Evolutionary conservation across 2,888 invertebrate species (phyloP).

Genomic region (Folsomia candida): DNA sequence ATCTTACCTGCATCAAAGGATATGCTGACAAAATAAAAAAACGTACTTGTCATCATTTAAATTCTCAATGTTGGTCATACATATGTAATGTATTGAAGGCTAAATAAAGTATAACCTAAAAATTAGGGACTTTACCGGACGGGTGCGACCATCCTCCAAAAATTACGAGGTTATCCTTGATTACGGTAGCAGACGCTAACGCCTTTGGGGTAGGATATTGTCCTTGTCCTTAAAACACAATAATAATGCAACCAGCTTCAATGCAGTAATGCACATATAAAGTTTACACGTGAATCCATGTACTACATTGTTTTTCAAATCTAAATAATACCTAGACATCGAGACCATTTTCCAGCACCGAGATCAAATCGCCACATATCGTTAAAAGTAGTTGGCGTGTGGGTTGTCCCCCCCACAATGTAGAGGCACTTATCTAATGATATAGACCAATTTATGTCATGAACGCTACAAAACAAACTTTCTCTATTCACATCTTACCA

Average conservation of each 20-base stretch:
- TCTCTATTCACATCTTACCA: constrained; percentile 52
- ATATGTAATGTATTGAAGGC: too few relatives aligned
- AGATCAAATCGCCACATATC: constrained; percentile 93
- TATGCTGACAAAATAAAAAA: too few relatives aligned
- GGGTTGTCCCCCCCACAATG: constrained; percentile 93
- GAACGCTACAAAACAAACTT: neutral
- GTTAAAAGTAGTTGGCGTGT: constrained; percentile 90
- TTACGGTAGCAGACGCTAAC: constrained; percentile 85
- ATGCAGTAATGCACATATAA: neutral
- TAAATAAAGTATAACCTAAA: too few relatives aligned
- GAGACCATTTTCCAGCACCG: constrained; percentile 77
- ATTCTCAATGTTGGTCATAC: too few relatives aligned
- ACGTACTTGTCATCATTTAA: too few relatives aligned
- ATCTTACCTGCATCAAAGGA: constrained; percentile 45
- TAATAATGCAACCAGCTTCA: neutral
- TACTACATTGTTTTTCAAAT: too few relatives aligned
- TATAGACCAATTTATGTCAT: neutral
- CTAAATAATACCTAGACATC: constrained; percentile 73
- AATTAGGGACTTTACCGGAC: too few relatives aligned
- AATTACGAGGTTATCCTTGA: constrained; percentile 76
- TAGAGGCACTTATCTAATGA: constrained; percentile 74
- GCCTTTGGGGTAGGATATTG: constrained; percentile 95
- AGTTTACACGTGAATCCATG: neutral
- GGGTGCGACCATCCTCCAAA: constrained; percentile 77
- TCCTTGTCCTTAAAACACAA: constrained; percentile 55